Evolutionary conservation across 2,113 vertebrate species (phyloP).

Genomic region (Aptenodytes forsteri): DNA sequence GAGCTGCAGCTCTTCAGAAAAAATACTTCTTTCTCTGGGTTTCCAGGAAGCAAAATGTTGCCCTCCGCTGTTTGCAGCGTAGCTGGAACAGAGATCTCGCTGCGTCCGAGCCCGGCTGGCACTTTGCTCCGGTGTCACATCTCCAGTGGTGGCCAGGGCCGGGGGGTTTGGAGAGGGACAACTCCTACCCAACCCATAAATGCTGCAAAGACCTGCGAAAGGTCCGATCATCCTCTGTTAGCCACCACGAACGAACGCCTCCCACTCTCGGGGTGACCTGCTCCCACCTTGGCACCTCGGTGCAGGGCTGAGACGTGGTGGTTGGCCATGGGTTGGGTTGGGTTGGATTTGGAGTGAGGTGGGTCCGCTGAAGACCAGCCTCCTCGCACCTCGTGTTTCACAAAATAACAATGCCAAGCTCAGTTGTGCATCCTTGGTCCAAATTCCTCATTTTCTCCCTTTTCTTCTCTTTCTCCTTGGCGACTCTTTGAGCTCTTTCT

Average conservation of each 20-base stretch:
- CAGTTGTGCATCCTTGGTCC: background rate
- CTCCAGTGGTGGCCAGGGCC: background rate
- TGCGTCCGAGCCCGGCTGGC: accelerated
- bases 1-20: constrained; percentile 41
- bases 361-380: background rate
- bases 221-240: accelerated
- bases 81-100: background rate
- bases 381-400: accelerated
- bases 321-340: background rate
- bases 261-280: background rate
- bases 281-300: background rate
- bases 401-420: background rate
- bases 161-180: background rate
- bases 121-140: background rate
- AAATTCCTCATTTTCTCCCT: background rate
- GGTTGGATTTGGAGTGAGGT: background rate
- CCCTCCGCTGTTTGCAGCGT: constrained; percentile 39
- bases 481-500: background rate
- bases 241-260: accelerated
- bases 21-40: constrained; percentile 44
- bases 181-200: background rate
- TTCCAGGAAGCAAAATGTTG: constrained; percentile 68
- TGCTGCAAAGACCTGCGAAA: background rate
- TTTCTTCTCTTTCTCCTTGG: background rate
- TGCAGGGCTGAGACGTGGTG: accelerated